Percentiles rank a stretch among this genome's conserved stretches.
These are phyloP conservation scores for Desoria tigrina DNA, from an alignment of 2,888 invertebrate genomes.

Conservation along the genomic window DNA sequence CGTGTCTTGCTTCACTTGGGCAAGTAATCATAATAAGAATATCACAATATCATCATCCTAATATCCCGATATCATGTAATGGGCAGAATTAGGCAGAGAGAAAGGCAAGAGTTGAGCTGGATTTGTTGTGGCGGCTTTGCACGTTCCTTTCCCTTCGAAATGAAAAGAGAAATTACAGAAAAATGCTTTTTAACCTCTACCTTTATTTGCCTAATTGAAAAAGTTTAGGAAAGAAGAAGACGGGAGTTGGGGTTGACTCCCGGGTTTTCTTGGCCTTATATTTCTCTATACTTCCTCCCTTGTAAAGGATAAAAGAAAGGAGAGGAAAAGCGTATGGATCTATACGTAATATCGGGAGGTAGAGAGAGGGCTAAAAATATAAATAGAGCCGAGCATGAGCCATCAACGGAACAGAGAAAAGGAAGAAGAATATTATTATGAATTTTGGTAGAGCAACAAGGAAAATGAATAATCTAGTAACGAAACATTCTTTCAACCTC, in stretches of 20 bases:
- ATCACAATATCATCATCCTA: slow-evolving; percentile 4
- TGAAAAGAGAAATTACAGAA: slow-evolving; percentile 51
- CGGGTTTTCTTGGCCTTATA: too few relatives aligned
- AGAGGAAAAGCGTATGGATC: background rate
- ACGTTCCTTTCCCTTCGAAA: slow-evolving; percentile 24
- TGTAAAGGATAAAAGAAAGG: slow-evolving; percentile 15
- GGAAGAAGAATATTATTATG: slow-evolving; percentile 53
- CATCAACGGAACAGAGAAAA: slow-evolving; percentile 23
- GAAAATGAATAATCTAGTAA: slow-evolving; percentile 46
- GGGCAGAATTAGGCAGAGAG: background rate
- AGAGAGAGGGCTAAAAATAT: slow-evolving; percentile 55
- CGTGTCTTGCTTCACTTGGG: too few relatives aligned
- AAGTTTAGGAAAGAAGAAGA: slow-evolving; percentile 44
- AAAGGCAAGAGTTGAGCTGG: slow-evolving; percentile 13
- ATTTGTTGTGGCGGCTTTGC: slow-evolving; percentile 33
- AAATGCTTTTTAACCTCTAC: slow-evolving; percentile 54
- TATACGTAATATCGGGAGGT: slow-evolving; percentile 41
- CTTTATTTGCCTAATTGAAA: slow-evolving; percentile 55
- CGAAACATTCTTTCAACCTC: slow-evolving; percentile 50
- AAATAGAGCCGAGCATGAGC: too few relatives aligned
- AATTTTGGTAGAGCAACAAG: slow-evolving; percentile 54
- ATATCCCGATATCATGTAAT: background rate
- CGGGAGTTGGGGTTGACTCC: slow-evolving; percentile 1
- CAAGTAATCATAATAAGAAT: too few relatives aligned
- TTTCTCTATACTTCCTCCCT: too few relatives aligned